Evolutionary conservation across 2,113 vertebrate species (phyloP).

Genomic region (Sebastes schlegelii): DNA sequence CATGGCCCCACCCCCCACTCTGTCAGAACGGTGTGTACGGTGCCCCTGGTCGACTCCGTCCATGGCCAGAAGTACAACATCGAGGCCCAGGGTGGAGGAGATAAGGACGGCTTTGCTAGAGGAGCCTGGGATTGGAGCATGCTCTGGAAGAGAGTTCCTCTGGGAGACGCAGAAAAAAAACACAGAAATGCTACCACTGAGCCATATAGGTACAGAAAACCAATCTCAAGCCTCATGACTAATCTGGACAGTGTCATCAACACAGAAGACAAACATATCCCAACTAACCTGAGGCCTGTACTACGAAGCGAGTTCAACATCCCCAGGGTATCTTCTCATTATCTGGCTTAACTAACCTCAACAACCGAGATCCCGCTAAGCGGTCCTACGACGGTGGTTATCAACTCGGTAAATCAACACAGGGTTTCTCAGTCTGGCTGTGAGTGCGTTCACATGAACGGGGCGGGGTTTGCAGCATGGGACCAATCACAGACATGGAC

Average conservation of each 20-base stretch:
- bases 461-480: too few relatives aligned
- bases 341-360: too few relatives aligned
- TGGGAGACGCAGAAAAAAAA: conserved; percentile 92
- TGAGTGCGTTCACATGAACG: too few relatives aligned
- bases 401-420: too few relatives aligned
- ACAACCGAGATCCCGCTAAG: too few relatives aligned
- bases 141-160: conserved; percentile 98
- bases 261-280: neutral
- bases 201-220: conserved; percentile 94
- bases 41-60: conserved; percentile 98
- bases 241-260: conserved; percentile 8
- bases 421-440: too few relatives aligned
- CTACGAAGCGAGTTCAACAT: too few relatives aligned
- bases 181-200: conserved; percentile 94
- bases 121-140: conserved; percentile 99
- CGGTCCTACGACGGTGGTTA: too few relatives aligned
- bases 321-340: too few relatives aligned
- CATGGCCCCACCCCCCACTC: conserved; percentile 64
- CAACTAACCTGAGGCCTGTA: neutral
- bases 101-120: conserved; percentile 96
- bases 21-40: conserved; percentile 95
- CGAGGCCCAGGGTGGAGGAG: conserved; percentile 95
- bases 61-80: conserved; percentile 91
- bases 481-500: too few relatives aligned
- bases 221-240: conserved; percentile 1